phyloP scores from a whole-genome alignment of 2,113 vertebrate genomes.

The Lasiurus cinereus region DNA sequence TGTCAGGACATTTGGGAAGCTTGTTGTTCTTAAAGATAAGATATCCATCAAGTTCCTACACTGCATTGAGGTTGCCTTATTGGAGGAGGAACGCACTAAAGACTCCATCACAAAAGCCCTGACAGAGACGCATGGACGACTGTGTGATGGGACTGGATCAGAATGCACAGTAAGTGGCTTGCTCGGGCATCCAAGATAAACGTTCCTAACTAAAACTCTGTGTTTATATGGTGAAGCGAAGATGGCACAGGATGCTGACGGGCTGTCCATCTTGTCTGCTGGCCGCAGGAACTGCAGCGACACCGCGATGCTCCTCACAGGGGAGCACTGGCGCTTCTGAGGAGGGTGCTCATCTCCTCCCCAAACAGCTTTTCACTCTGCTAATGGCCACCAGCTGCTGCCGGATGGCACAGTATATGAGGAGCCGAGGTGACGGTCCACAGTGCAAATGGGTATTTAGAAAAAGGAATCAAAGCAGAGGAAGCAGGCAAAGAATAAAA shows the following conservation, averaged over 20 bases:
- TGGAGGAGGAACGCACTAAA: background rate
- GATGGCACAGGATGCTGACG: background rate
- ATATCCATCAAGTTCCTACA: background rate
- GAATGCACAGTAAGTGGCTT: background rate
- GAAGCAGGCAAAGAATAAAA: background rate
- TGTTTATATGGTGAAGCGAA: background rate
- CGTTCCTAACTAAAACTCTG: background rate
- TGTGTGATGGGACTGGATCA: background rate
- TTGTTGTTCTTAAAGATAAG: background rate
- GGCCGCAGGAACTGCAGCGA: background rate
- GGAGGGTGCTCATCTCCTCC: background rate
- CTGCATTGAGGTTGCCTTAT: background rate
- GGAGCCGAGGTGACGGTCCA: background rate
- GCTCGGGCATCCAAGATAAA: background rate
- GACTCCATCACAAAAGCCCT: background rate
- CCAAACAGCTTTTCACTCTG: background rate
- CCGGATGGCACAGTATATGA: background rate
- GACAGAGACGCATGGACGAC: background rate
- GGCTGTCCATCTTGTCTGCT: background rate
- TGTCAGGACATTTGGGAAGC: background rate
- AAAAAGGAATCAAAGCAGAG: conserved; percentile 10
- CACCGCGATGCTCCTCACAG: rapidly evolving
- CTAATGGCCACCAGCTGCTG: background rate
- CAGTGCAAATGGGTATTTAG: background rate
- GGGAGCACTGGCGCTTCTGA: background rate